Evolutionary conservation across 2,113 vertebrate genomes (phyloP), one percentile per base, ranked within the genome.

Genomic region (Clarias macrocephalus): DNA sequence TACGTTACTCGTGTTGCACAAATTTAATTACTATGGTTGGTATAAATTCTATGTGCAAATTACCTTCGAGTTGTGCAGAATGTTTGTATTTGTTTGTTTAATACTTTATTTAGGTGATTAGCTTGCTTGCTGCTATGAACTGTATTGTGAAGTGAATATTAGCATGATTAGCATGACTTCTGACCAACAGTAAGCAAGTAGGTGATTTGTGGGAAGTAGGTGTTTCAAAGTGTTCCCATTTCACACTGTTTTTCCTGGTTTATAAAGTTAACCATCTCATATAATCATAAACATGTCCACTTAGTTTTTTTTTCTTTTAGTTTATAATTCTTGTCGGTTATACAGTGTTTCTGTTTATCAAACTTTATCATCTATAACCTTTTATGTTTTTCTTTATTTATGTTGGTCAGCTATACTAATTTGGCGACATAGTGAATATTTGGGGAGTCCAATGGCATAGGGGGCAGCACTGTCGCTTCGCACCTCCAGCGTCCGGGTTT

Each of bases 131-230:
- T 62, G 72, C 72, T 10, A 25, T 59, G 16, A 15, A 48, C 13
- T 42, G 68, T 60, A 12, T 75, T 25, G 21, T n/a, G 15, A 62
- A 75, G 19, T 42, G 11, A 4, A 80, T 54, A 28, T 85, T 85
- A 85, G 84, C 72, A 63, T 52, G 56, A 85, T 65, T 85, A 85
- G 84, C 84, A 76, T 1, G 1, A 42, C 72, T 85, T 54, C 10
- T 16, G 84, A 42, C 23, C 11, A 76, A 21, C 59, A 28, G 63
- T 62, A 76, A 77, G 42, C 57, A 59, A 59, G 66, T 59, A n/a
- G 54, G 54, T 59, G 56, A 80, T 21, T 33, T 12, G 52, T 37
- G n/a, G 15, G 42, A 42, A 42, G 42, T 42, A 42, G 42, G 25
- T 54, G 73, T 11, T 25, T 33, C 10, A 76, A 42, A 52, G 70